Base-by-base conservation (phyloP, 1,140 invertebrate genomes). In the Drosophila nannoptera region DNA sequence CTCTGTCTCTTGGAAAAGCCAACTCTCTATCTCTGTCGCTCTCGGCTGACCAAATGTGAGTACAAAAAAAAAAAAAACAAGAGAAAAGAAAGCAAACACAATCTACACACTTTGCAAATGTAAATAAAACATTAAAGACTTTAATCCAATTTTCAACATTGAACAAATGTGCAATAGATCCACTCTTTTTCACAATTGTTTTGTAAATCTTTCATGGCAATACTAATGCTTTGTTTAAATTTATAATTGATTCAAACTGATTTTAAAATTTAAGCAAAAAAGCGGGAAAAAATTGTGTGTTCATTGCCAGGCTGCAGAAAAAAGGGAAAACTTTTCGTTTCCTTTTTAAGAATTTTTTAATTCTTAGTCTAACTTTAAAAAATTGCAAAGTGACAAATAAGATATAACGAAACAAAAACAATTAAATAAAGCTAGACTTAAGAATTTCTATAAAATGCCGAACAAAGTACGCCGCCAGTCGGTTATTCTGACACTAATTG, bases 301-400 rank as follows among this genome's bases (percentile, higher is more conserved):
- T 73, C 70, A 73, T 69, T 72, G 50, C 50, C 63, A 68, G 67
- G 46, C 60, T 45, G 67, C 66, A 48, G 66, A 68, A 72, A 48
- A 54, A 22, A 12, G 65, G 69, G 50, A 22, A 46, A 46, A 46
- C 22, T 29, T 8, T 46, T 46, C 22, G 3, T 22, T 46, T 8
- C 7, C 29, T 46, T 46, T 46, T 22, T 45, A 14, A 43, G 7
- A 14, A 29, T 29, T 46, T 50, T 66, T 70, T 73, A 70, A 67
- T 77, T 32, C 61, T 73, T 74, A 81, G 65, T 70, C 56, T 81
- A 70, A 81, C 74, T 74, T 74, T 81, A 43, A 70, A 54, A 52
- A 81, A 77, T 72, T 75, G 81, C 73, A 73, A 35, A 31, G 49
- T 52, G 49, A 52, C 49, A 52, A 46, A 53, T 40, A 33, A 35